Evolutionary conservation across 1,140 invertebrate genomes (phyloP).

Genomic region (Pissodes strobi): DNA sequence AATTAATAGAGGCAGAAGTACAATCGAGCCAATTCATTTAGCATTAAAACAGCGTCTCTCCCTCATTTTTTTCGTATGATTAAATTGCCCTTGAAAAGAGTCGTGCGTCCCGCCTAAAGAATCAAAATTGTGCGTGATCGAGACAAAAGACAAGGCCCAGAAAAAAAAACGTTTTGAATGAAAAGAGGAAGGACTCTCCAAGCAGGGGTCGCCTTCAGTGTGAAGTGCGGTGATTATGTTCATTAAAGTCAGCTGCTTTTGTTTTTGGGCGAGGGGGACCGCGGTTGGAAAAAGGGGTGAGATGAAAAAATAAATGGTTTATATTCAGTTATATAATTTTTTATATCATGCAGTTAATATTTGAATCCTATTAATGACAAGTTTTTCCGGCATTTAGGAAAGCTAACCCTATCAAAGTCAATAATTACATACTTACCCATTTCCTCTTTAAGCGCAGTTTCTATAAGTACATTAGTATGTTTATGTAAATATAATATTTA

Average conservation of each 20-base stretch:
- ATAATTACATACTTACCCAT: no score
- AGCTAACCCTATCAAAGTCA: no score
- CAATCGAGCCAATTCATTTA: slow-evolving; percentile 15
- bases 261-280: slow-evolving; percentile 4
- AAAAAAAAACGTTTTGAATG: slow-evolving; percentile 15
- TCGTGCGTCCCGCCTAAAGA: slow-evolving; percentile 26
- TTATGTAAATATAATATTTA: no score
- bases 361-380: no score
- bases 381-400: no score
- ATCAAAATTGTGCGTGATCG: slow-evolving; percentile 32
- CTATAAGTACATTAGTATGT: no score
- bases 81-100: slow-evolving; percentile 26
- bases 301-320: no score
- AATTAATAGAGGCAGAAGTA: not conserved
- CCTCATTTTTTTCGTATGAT: not conserved
- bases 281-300: no score
- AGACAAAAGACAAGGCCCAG: slow-evolving; percentile 14
- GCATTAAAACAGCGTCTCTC: slow-evolving; percentile 9
- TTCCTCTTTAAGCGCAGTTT: no score
- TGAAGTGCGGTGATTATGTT: slow-evolving; percentile 25
- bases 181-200: slow-evolving; percentile 17
- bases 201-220: slow-evolving; percentile 15
- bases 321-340: no score
- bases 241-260: slow-evolving; percentile 27
- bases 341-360: no score